Evolutionary conservation across 1,140 invertebrate species (phyloP), one percentile per base, ranked within the genome.

Genomic region (Acromyrmex heyeri): DNA sequence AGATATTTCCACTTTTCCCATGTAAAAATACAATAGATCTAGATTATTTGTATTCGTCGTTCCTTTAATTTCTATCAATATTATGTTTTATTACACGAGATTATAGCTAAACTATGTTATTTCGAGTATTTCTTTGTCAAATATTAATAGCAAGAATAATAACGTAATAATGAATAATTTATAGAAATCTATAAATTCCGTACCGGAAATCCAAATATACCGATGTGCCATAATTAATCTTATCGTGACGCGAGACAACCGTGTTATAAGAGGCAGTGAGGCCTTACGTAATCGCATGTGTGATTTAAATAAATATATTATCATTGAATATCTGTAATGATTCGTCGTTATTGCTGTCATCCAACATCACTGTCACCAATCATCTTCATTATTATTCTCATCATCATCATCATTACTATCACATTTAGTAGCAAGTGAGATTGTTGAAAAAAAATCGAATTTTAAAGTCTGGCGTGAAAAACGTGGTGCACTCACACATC

Each of bases 251-350:
- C 86, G 86, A 86, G 89, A 81, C 69, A 64, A 38, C 85, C 81
- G 89, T 48, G 64, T 75, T 59, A 64, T 75, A 78, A 57, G 75
- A 87, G 88, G 81, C 89, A 87, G 24, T 75, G 88, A 88, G 81
- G 89, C 89, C 89, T 91, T 90, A 88, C 57, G 53, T 89, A 90
- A 87, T 88, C 79, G 88, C 79, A 90, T 88, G 89, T 61, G 89
- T 88, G 89, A 81, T 87, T 90, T 87, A 67, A 90, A 86, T 62
- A 76, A 81, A 89, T 86, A 90, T 73, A 55, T 89, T 38, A 90
- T 89, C 65, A 86, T 89, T 87, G 62, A 83, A 87, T 89, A 70
- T 90, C 86, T 82, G 61, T 85, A 90, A 90, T 78, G 75, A 64
- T 87, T 65, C 88, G 57, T 57, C 88, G 75, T 65, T 87, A 88